These are phyloP conservation scores for Temnothorax nylanderi DNA, from an alignment of 1,140 invertebrate genomes.

Conservation along the genomic window DNA sequence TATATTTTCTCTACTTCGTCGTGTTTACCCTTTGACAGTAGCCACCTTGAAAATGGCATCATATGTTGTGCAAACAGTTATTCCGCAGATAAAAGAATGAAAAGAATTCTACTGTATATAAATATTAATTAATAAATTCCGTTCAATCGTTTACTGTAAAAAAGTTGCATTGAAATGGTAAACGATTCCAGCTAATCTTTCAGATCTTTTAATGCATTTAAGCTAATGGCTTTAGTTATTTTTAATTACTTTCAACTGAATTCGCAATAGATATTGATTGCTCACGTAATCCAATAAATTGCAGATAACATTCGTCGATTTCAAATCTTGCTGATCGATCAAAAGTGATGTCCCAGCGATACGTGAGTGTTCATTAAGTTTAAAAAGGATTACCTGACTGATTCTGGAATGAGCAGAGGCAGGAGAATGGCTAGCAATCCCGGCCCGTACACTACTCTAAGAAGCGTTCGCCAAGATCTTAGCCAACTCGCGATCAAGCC, in stretches of 20 bases:
- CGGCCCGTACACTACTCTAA: constrained; percentile 89
- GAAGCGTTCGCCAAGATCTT: constrained; percentile 89
- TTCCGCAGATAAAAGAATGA: constrained; percentile 14
- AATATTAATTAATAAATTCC: background rate
- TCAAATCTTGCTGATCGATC: constrained; percentile 1
- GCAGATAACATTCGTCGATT: background rate
- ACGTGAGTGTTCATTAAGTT: background rate
- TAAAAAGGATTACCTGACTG: constrained; percentile 83
- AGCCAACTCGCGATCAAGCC: constrained; percentile 89
- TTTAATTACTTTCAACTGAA: background rate
- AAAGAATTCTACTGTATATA: constrained; percentile 13
- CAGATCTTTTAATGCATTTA: constrained; percentile 6
- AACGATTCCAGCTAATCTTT: background rate
- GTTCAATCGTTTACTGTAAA: background rate
- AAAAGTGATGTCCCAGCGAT: background rate
- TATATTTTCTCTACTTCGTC: constrained; percentile 88
- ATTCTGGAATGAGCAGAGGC: constrained; percentile 88
- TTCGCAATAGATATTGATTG: background rate
- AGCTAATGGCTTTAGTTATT: background rate
- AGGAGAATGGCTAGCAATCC: constrained; percentile 88
- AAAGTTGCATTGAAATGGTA: background rate
- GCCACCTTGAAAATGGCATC: constrained; percentile 87
- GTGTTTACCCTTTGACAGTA: constrained; percentile 89
- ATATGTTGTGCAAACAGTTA: background rate
- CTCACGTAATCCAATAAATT: constrained; percentile 2